These are phyloP conservation scores for Clostera curtula DNA, from an alignment of 2,888 invertebrate species.

Conservation along the genomic window DNA sequence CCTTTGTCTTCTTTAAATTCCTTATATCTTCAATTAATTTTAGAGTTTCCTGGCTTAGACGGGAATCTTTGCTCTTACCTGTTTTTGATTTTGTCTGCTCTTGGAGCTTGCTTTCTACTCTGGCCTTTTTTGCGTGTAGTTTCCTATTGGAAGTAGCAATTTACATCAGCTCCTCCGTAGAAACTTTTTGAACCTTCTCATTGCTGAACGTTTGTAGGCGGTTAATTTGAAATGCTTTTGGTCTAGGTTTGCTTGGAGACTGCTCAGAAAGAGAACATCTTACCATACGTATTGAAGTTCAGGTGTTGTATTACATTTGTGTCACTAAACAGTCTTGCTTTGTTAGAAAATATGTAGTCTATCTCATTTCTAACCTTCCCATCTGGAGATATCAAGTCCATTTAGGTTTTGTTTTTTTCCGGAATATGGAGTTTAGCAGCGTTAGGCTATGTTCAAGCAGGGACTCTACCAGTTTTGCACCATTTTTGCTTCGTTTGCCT, in stretches of 20 bases:
- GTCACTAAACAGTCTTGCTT: not conserved
- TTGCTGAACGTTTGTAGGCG: not conserved
- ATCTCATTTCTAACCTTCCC: not conserved
- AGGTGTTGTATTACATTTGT: not conserved
- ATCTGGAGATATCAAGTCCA: not conserved
- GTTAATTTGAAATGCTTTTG: not conserved
- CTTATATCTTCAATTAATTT: conserved; percentile 9
- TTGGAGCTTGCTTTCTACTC: not conserved
- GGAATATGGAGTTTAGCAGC: not conserved
- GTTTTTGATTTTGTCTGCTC: not conserved
- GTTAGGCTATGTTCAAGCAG: not conserved
- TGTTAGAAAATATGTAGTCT: not conserved
- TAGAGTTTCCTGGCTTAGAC: conserved; percentile 7
- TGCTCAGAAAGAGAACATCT: not conserved
- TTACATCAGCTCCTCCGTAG: not conserved
- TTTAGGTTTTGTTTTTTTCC: not conserved
- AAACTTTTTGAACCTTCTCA: not conserved
- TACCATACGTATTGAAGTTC: conserved; percentile 1
- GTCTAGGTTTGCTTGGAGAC: not conserved
- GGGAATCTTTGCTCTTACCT: conserved; percentile 1
- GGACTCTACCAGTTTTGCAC: not conserved
- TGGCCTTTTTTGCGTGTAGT: not conserved
- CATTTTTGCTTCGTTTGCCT: not conserved
- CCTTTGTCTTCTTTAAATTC: conserved; percentile 1
- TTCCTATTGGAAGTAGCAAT: not conserved